Conservation (phyloP, 2,888 invertebrate species). For the Boloria selene region DNA sequence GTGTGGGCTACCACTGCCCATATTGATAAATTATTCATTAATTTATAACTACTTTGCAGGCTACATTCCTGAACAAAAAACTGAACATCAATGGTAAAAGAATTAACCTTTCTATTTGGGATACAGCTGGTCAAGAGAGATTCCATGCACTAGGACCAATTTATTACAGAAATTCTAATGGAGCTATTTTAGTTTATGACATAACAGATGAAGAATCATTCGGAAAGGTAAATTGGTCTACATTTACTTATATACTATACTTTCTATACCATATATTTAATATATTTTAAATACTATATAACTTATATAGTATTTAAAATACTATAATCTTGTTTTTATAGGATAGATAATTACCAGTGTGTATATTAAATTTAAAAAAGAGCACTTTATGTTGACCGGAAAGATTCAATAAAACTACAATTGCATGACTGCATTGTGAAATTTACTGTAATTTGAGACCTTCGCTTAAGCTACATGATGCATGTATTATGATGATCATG, state of each 20-base stretch:
- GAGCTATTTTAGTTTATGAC: slow-evolving; percentile 98
- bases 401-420: slow-evolving; percentile 9
- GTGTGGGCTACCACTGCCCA: neutral
- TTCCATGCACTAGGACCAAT: slow-evolving; percentile 99
- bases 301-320: neutral
- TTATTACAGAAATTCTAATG: slow-evolving; percentile 98
- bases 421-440: slow-evolving; percentile 1
- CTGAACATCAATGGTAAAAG: slow-evolving; percentile 94
- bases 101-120: slow-evolving; percentile 97
- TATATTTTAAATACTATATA: too few relatives aligned
- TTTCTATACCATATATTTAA: neutral
- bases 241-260: too few relatives aligned
- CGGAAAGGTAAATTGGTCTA: slow-evolving; percentile 89
- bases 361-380: neutral
- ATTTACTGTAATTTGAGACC: slow-evolving; percentile 1
- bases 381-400: neutral
- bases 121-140: slow-evolving; percentile 98
- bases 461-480: neutral
- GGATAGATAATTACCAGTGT: too few relatives aligned
- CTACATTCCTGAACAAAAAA: slow-evolving; percentile 97
- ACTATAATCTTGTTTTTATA: neutral
- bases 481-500: neutral
- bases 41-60: slow-evolving; percentile 81
- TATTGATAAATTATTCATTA: neutral
- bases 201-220: slow-evolving; percentile 98